A percentile compares a stretch with the other conserved stretches of the same genome.
Evolutionary conservation across 2,888 invertebrate genomes (phyloP).

Genomic region (Apoda limacodes): DNA sequence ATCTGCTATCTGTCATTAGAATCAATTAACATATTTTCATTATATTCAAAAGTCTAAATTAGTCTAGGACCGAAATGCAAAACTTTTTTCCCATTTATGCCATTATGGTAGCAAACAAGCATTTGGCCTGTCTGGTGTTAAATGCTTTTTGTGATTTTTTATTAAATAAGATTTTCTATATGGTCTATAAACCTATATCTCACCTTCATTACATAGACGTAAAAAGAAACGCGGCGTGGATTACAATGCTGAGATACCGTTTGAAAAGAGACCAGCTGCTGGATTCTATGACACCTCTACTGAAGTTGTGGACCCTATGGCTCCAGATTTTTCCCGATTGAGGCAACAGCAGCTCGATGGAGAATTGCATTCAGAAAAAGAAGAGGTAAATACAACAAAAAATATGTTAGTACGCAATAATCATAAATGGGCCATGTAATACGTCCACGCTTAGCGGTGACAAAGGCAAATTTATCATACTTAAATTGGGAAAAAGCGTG

Average conservation of each 20-base stretch:
- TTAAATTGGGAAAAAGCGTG: no score
- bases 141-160: not conserved
- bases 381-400: slow-evolving; percentile 86
- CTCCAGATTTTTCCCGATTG: slow-evolving; percentile 90
- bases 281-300: slow-evolving; percentile 97
- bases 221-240: slow-evolving; percentile 92
- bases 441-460: no score
- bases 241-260: slow-evolving; percentile 97
- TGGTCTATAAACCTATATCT: not conserved
- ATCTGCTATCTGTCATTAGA: no score
- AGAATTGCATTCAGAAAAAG: slow-evolving; percentile 89
- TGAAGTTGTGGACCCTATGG: slow-evolving; percentile 89
- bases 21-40: no score
- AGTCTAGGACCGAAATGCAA: no score
- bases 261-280: slow-evolving; percentile 91
- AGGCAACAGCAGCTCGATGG: slow-evolving; percentile 95
- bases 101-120: no score
- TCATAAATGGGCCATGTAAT: no score
- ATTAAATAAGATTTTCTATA: not conserved
- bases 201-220: slow-evolving; percentile 43
- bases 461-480: no score
- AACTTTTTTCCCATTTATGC: no score
- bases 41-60: no score
- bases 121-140: no score
- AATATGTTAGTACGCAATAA: no score